Percentiles rank a stretch among this genome's conserved stretches.
Conservation (phyloP, 1,140 invertebrate genomes). For the Trichomalopsis sarcophagae region DNA sequence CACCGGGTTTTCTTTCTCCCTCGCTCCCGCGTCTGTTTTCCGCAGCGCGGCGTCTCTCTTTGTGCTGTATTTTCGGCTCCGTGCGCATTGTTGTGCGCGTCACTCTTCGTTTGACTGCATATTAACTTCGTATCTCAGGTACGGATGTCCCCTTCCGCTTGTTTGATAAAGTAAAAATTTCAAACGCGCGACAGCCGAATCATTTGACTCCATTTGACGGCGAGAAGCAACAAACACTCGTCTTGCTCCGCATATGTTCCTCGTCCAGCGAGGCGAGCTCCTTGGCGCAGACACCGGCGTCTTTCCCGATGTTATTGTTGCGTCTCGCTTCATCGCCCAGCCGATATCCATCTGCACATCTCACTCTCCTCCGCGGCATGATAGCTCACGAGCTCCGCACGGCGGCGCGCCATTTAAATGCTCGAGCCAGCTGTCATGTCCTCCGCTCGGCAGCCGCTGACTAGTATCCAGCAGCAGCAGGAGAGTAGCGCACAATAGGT, state of each 20-base stretch:
- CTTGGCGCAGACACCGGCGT: not conserved
- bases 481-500: conserved; percentile 42
- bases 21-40: not conserved
- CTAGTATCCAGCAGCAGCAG: conserved; percentile 38
- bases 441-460: conserved; percentile 15
- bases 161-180: too few species aligned
- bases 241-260: too few species aligned
- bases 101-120: not conserved
- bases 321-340: not conserved
- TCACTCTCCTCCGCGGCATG: conserved; percentile 1
- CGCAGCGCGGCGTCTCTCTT: not conserved
- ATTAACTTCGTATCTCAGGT: not conserved
- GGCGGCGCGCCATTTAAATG: conserved; percentile 48
- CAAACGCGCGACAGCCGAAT: too few species aligned
- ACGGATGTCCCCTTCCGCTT: too few species aligned
- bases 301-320: conserved; percentile 7
- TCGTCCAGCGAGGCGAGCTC: not conserved
- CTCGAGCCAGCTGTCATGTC: conserved; percentile 51
- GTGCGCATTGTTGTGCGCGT: too few species aligned
- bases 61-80: too few species aligned
- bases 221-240: too few species aligned
- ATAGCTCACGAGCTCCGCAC: not conserved
- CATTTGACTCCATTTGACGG: too few species aligned
- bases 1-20: not conserved
- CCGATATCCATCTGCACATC: conserved; percentile 33